phyloP scores from a whole-genome alignment of 2,113 vertebrate genomes.

The Mesocricetus auratus region DNA sequence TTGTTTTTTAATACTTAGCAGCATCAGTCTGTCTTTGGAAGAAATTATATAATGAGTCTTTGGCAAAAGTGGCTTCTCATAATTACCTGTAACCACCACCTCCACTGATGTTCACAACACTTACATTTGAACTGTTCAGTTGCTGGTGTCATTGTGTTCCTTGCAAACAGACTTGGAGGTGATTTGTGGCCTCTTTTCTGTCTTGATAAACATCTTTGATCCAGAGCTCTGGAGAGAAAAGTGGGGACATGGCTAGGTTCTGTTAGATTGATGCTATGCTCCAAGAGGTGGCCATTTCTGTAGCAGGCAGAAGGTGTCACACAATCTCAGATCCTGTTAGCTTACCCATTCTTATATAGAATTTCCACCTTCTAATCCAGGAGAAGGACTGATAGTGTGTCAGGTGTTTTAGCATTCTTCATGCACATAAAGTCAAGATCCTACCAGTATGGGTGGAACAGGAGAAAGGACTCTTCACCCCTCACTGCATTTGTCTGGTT shows the following conservation, averaged over 20 bases:
- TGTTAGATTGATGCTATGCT: not conserved
- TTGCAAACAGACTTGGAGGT: not conserved
- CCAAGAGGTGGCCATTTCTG: not conserved
- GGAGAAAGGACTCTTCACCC: not conserved
- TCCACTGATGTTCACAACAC: not conserved
- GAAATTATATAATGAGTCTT: not conserved
- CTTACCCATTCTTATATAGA: not conserved
- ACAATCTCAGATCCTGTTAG: not conserved
- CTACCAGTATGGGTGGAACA: accelerated
- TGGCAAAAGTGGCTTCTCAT: not conserved
- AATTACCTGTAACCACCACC: not conserved
- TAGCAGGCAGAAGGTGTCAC: accelerated
- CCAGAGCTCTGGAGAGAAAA: not conserved
- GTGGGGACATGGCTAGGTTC: too few species aligned
- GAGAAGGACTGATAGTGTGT: accelerated
- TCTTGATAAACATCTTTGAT: not conserved
- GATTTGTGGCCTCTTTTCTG: not conserved
- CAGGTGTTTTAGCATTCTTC: not conserved
- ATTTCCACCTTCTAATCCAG: not conserved
- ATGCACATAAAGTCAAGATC: not conserved
- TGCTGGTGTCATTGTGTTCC: not conserved
- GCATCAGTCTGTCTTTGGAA: not conserved
- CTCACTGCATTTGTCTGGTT: too few species aligned
- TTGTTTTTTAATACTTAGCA: not conserved
- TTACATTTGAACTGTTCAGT: not conserved